Conservation (phyloP, 2,888 invertebrate species). For the Xestia rhomboidea region DNA sequence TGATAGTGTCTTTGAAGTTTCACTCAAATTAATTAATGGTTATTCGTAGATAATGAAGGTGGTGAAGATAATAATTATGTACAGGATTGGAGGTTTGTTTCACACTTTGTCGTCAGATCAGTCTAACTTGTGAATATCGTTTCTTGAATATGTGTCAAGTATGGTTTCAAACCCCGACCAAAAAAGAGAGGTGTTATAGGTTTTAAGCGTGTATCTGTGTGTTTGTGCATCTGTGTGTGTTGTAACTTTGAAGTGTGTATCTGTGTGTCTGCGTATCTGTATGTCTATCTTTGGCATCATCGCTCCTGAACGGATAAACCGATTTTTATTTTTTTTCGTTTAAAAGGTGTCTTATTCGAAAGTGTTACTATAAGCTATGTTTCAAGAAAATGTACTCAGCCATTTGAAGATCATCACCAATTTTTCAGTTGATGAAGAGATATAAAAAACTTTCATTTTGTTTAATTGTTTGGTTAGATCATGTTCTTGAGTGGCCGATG, state of each 20-base stretch:
- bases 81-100: background rate
- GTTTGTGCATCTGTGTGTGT: no score
- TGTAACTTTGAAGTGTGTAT: no score
- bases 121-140: background rate
- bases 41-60: constrained; percentile 22
- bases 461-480: background rate
- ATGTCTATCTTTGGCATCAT: no score
- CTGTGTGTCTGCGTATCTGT: no score
- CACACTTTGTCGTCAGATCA: background rate
- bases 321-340: no score
- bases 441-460: background rate
- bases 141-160: background rate
- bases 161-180: no score
- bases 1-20: constrained; percentile 48
- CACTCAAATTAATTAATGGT: constrained; percentile 40
- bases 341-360: background rate
- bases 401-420: background rate
- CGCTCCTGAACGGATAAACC: no score
- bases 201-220: no score
- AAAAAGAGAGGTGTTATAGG: no score
- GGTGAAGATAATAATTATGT: background rate
- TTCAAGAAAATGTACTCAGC: background rate
- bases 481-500: background rate
- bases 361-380: background rate
- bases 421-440: background rate